Evolutionary conservation across 2,888 invertebrate genomes (phyloP).

Genomic region (Nowickia ferox): DNA sequence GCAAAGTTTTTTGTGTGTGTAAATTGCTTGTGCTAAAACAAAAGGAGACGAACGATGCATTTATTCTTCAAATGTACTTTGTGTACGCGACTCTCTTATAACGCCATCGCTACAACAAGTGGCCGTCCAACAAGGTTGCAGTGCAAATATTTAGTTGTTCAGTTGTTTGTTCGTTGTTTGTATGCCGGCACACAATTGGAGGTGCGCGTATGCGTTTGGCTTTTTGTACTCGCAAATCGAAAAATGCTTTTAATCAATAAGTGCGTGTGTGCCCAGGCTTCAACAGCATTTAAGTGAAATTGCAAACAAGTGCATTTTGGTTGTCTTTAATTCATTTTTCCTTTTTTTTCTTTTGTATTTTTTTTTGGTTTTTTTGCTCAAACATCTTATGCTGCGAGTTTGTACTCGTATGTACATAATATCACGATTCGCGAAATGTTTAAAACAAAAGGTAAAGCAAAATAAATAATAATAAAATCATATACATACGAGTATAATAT

Average conservation of each 20-base stretch:
- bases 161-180: neutral
- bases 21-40: constrained; percentile 41
- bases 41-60: constrained; percentile 46
- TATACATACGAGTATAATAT: constrained; percentile 36
- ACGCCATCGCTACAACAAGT: neutral
- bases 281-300: constrained; percentile 71
- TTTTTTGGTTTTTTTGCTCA: constrained; percentile 1
- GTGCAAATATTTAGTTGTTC: constrained; percentile 18
- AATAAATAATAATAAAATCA: constrained; percentile 61
- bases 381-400: constrained; percentile 29
- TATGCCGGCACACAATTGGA: constrained; percentile 11
- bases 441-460: constrained; percentile 29
- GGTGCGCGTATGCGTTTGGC: constrained; percentile 20
- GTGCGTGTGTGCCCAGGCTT: constrained; percentile 70
- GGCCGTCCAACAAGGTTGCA: neutral
- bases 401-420: constrained; percentile 42
- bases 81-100: constrained; percentile 4
- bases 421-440: constrained; percentile 63
- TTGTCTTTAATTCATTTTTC: constrained; percentile 46
- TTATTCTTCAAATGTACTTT: no score
- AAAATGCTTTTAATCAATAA: constrained; percentile 72
- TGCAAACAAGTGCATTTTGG: constrained; percentile 70
- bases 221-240: constrained; percentile 65
- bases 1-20: constrained; percentile 19
- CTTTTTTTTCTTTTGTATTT: constrained; percentile 4